Conservation (phyloP, 2,797 vertebrate species). For the Siniperca scherzeri region DNA sequence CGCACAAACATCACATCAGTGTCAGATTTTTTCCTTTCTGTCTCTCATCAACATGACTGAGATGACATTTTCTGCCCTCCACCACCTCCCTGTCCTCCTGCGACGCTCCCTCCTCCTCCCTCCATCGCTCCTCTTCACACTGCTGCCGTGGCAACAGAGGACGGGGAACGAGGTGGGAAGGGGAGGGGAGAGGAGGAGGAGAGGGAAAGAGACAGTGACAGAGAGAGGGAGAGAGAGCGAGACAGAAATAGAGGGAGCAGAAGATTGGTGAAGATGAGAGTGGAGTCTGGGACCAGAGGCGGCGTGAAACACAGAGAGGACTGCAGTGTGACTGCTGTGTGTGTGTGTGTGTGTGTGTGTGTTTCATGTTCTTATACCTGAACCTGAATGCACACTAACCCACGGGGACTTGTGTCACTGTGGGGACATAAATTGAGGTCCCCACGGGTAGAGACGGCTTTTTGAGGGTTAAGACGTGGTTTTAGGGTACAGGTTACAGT, state of each 20-base stretch:
- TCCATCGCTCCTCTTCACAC: slow-evolving; percentile 54
- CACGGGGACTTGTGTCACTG: too few relatives aligned
- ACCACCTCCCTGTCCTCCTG: slow-evolving; percentile 24
- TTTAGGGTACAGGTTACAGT: too few relatives aligned
- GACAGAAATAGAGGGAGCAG: slow-evolving; percentile 45
- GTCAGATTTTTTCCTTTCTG: slow-evolving; percentile 1
- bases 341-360: slow-evolving; percentile 33
- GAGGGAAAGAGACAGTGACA: slow-evolving; percentile 52
- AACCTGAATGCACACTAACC: too few relatives aligned
- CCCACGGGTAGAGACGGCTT: too few relatives aligned
- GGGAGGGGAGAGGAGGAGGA: neutral
- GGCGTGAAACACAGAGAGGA: slow-evolving; percentile 43
- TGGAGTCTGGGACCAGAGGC: slow-evolving; percentile 70
- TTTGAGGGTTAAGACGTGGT: too few relatives aligned
- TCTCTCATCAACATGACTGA: slow-evolving; percentile 44
- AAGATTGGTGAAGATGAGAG: slow-evolving; percentile 71
- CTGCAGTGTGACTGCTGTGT: slow-evolving; percentile 36
- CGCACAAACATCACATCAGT: neutral
- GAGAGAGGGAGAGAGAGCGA: slow-evolving; percentile 40
- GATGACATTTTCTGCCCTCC: slow-evolving; percentile 57
- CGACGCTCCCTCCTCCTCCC: neutral
- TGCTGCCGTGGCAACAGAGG: slow-evolving; percentile 84
- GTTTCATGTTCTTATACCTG: too few relatives aligned
- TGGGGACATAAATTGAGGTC: too few relatives aligned
- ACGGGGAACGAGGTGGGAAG: slow-evolving; percentile 11